phyloP scores from a whole-genome alignment of 2,113 vertebrate genomes.

The Naja naja region DNA sequence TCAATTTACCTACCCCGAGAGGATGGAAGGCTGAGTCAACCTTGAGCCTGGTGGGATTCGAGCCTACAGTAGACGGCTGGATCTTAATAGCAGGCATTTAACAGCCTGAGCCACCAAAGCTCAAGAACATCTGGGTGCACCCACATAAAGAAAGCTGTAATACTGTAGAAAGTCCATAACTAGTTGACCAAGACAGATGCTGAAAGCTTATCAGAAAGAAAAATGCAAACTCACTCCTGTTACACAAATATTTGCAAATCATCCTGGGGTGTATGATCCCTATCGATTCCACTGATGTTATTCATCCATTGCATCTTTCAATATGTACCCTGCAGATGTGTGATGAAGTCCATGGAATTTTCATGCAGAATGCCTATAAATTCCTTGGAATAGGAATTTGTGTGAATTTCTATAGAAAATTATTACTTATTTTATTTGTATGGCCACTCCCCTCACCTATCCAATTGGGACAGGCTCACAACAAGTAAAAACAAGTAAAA shows the following conservation, averaged over 20 bases:
- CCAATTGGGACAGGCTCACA: background rate
- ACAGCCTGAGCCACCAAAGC: too few species aligned
- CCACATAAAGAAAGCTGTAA: background rate
- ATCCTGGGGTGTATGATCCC: background rate
- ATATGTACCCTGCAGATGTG: background rate
- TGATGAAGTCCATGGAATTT: background rate
- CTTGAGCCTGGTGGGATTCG: too few species aligned
- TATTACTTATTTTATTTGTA: background rate
- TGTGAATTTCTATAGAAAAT: background rate
- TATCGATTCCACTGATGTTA: background rate
- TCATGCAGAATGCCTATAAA: background rate
- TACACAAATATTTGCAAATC: background rate
- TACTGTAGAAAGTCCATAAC: background rate
- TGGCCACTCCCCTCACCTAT: background rate
- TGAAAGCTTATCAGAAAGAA: background rate
- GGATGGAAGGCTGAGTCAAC: too few species aligned
- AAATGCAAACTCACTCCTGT: background rate
- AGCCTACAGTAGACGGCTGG: too few species aligned
- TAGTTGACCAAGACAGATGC: background rate
- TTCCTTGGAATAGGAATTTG: background rate
- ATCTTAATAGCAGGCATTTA: too few species aligned
- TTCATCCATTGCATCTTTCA: background rate
- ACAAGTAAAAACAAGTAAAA: background rate
- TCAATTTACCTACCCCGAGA: too few species aligned
- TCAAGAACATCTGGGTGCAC: background rate